Base-by-base conservation (phyloP, 2,113 vertebrate genomes). In the Meleagris gallopavo region DNA sequence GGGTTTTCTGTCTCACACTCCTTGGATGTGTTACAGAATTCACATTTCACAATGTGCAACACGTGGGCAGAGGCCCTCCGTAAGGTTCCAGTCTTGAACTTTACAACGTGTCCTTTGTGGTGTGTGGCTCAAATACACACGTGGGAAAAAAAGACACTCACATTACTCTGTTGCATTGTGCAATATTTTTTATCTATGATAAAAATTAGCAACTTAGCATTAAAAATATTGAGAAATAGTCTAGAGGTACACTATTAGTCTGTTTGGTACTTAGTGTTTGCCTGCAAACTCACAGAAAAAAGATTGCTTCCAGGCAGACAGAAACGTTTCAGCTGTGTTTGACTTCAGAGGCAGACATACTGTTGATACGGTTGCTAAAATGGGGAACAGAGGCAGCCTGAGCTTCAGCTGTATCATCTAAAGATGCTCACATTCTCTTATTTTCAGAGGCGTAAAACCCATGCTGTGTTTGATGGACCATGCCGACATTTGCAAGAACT, bases 131-230 rank as follows among this genome's bases (percentile, higher is more conserved):
- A 95, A 76, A 86, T 77, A 65, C 7, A 86, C n/a, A 13, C 62
- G n/a, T 93, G 18, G 74, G 91, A 29, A 34, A 45, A 91, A 89
- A 71, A 91, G 80, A 62, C 73, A 92, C 70, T 83, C 79, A 83
- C 65, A 15, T 83, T 92, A 80, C 67, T 93, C 69, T 86, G 55
- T 91, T 94, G 89, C 83, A 34, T 45, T 88, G 96, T 97, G 97
- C 97, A 98, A 97, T 97, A 96, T 96, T 96, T 97, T 95, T 91
- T 48, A 91, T 96, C 85, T 92, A 97, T 96, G 90, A 92, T 84
- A 93, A 88, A 89, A 70, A 93, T 76, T 93, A 96, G 92, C 61
- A 92, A 93, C 60, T 87, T 96, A 83, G 30, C 81, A 88, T 79
- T 95, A 95, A 74, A 57, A 94, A 65, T 89, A 84, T 8, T 82